Conservation (phyloP, 2,888 invertebrate species). For the Agrochola lychnidis region DNA sequence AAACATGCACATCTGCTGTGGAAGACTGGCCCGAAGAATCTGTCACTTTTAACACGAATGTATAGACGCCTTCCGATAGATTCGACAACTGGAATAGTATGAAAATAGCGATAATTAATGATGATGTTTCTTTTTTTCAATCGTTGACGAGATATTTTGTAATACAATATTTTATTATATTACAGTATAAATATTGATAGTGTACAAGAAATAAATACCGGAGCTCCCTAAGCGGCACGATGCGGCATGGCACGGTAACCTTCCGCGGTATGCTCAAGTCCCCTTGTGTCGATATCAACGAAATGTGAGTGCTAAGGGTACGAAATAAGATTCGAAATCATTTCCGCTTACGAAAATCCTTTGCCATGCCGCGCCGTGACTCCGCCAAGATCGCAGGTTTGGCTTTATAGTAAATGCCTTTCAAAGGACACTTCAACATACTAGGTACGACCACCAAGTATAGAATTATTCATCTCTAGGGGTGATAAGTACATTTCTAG, state of each 20-base stretch:
- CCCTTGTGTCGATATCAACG: background rate
- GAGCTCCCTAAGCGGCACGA: background rate
- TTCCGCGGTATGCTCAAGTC: background rate
- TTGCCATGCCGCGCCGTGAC: background rate
- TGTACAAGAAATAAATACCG: background rate
- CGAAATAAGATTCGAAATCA: background rate
- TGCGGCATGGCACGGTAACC: background rate
- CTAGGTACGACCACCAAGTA: background rate
- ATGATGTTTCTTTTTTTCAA: background rate
- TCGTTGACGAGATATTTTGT: background rate
- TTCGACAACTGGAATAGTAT: constrained; percentile 92
- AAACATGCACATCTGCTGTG: constrained; percentile 96
- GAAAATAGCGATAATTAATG: background rate
- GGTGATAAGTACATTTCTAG: background rate
- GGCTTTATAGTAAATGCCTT: background rate
- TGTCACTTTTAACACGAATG: constrained; percentile 97
- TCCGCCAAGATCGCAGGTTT: background rate
- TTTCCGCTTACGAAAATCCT: background rate
- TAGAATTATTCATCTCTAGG: background rate
- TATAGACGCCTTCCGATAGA: constrained; percentile 98
- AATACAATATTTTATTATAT: background rate
- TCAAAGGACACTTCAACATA: background rate
- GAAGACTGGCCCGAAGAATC: constrained; percentile 97
- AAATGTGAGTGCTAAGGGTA: background rate
- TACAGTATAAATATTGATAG: no score